Conservation (phyloP, 2,797 vertebrate genomes). For the Danio tinwini region DNA sequence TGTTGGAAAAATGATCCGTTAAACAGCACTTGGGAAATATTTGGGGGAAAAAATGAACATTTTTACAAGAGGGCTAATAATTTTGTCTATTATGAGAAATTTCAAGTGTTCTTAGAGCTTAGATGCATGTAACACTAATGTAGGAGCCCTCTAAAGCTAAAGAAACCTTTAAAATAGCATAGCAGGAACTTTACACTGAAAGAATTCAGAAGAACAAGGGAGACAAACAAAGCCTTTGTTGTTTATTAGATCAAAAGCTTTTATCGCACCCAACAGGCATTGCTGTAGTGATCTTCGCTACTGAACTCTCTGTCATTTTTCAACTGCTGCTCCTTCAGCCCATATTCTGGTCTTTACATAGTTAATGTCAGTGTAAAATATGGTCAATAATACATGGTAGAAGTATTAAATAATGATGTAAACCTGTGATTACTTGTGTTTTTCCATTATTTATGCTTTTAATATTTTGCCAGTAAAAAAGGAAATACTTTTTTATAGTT, state of each 20-base stretch:
- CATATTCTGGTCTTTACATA: not conserved
- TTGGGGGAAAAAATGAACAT: no score
- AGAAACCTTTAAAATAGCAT: no score
- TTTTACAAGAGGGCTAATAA: no score
- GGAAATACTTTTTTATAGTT: not conserved
- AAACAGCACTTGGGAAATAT: no score
- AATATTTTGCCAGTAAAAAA: slow-evolving; percentile 17
- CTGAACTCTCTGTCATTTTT: not conserved
- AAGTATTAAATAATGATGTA: slow-evolving; percentile 2
- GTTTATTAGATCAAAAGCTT: not conserved
- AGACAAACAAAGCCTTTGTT: slow-evolving; percentile 1
- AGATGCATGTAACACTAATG: no score
- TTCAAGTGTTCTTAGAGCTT: no score
- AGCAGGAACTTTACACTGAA: not conserved
- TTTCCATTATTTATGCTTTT: slow-evolving; percentile 2
- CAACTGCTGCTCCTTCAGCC: not conserved
- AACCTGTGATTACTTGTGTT: not conserved
- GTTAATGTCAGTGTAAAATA: not conserved
- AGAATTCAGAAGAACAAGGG: not conserved
- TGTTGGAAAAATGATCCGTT: no score
- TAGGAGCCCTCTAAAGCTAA: no score
- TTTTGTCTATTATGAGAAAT: no score
- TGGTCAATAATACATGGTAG: not conserved
- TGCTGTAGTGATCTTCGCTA: not conserved
- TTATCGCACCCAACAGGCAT: not conserved